Evolutionary conservation across 2,113 vertebrate genomes (phyloP).

Genomic region (Ahaetulla prasina): DNA sequence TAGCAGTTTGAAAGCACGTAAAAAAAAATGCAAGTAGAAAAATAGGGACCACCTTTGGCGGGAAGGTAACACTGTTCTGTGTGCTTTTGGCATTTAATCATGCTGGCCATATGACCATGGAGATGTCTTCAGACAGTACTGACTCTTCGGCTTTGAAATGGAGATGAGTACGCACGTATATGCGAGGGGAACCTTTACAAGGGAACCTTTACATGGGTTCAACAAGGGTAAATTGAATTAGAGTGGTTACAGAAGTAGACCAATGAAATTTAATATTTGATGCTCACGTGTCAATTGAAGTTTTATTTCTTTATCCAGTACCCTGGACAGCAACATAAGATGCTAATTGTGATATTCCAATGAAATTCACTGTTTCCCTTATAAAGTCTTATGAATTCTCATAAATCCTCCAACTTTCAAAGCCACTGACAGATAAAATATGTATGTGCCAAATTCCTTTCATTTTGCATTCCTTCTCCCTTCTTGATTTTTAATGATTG

Average conservation of each 20-base stretch:
- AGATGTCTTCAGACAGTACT: no score
- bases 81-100: no score
- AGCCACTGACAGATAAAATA: slow-evolving; percentile 7
- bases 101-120: no score
- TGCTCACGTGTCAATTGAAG: background rate
- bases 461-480: background rate
- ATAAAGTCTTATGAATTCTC: background rate
- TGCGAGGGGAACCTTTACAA: no score
- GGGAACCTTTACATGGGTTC: background rate
- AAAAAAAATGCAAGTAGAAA: no score
- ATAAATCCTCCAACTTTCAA: slow-evolving; percentile 11
- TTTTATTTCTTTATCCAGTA: background rate
- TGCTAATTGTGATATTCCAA: background rate
- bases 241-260: background rate
- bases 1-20: no score
- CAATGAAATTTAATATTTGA: background rate
- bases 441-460: background rate
- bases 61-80: no score
- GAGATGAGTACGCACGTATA: no score
- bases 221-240: background rate
- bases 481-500: slow-evolving; percentile 14
- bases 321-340: background rate
- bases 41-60: no score
- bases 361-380: background rate
- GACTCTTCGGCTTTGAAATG: no score